phyloP scores from a whole-genome alignment of 1,140 invertebrate species.

The Tetramorium alpestre region DNA sequence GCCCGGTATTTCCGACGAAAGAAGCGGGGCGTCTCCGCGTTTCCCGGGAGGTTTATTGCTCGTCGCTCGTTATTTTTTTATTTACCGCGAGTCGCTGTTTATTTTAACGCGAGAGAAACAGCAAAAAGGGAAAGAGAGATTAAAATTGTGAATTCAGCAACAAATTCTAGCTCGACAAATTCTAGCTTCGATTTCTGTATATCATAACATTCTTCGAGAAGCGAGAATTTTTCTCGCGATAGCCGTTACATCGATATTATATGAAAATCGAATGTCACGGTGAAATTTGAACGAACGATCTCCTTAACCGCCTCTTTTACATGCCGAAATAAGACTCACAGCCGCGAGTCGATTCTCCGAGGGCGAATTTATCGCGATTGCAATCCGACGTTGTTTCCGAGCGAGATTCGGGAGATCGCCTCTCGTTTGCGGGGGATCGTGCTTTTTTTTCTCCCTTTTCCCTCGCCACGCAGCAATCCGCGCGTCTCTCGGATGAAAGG shows the following conservation, averaged over 20 bases:
- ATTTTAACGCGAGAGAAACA: not conserved
- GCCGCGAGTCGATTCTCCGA: conserved; percentile 37
- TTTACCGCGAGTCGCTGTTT: not conserved
- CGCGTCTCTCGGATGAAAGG: not conserved
- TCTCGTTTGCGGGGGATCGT: conserved; percentile 16
- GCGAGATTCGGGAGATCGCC: not conserved
- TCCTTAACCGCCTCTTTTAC: not conserved
- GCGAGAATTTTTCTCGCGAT: not conserved
- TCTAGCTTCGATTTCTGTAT: not conserved
- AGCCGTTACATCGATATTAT: conserved; percentile 56
- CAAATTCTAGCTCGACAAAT: conserved; percentile 21
- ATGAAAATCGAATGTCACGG: conserved; percentile 76
- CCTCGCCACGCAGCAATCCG: not conserved
- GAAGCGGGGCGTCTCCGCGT: conserved; percentile 56
- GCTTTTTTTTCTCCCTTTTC: not conserved
- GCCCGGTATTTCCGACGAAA: conserved; percentile 44
- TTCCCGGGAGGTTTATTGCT: conserved; percentile 56
- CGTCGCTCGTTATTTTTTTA: conserved; percentile 70
- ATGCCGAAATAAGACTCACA: not conserved
- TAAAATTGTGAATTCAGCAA: conserved; percentile 1
- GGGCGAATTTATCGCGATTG: not conserved
- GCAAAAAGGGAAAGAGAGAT: not conserved
- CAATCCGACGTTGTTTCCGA: not conserved
- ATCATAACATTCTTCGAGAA: not conserved
- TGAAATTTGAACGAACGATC: conserved; percentile 74